Evolutionary conservation across 2,113 vertebrate genomes (phyloP).

Genomic region (Pogona vitticeps): DNA sequence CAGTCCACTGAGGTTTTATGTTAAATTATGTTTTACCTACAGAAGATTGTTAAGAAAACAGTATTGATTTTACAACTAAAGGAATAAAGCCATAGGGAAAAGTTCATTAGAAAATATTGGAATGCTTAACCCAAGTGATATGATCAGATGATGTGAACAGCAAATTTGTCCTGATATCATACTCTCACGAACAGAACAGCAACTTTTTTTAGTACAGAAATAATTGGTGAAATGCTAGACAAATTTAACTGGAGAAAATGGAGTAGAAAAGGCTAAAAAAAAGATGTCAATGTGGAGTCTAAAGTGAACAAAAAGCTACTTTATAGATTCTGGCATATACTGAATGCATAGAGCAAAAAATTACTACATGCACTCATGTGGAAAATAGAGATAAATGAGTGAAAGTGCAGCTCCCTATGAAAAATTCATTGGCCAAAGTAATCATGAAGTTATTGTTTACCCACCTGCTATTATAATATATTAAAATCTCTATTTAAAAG

Average conservation of each 20-base stretch:
- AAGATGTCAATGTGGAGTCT: background rate
- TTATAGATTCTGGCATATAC: background rate
- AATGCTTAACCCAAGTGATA: background rate
- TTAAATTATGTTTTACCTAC: background rate
- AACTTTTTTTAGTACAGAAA: background rate
- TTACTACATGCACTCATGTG: background rate
- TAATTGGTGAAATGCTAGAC: background rate
- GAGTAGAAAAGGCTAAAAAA: background rate
- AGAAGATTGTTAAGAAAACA: background rate
- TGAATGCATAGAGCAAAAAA: constrained; percentile 3
- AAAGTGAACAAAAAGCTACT: background rate
- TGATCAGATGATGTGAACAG: background rate
- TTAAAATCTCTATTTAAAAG: constrained; percentile 5
- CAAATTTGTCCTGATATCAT: background rate
- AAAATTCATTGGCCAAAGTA: background rate
- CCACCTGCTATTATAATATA: background rate
- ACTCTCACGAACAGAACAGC: background rate
- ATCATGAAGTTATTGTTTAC: background rate
- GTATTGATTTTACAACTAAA: background rate
- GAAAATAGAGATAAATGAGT: background rate
- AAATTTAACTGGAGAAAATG: background rate
- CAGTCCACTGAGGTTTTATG: background rate
- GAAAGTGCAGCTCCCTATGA: background rate
- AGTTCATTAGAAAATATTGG: background rate
- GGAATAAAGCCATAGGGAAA: background rate